Base-by-base conservation (phyloP, 2,888 invertebrate species). In the Spilosoma lubricipeda region DNA sequence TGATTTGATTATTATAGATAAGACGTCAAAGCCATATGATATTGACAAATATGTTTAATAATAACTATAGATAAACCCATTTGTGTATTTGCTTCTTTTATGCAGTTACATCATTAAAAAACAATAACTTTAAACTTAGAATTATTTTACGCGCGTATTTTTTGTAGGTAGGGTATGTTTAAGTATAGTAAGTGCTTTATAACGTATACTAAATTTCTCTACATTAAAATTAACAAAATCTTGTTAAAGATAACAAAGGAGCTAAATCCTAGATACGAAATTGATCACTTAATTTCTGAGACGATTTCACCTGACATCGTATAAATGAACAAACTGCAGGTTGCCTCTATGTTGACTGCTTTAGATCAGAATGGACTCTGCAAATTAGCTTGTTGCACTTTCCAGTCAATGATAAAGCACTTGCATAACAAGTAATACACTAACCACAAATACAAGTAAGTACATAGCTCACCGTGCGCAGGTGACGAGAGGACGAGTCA, bases 381-480 rank as follows among this genome's bases (percentile, higher is more conserved):
- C 45, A 45, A 63, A 36, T 77, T 69, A 82, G 81, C 78, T 75
- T 68, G 73, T 77, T 72, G 77, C 75, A 82, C 82, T 86, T 84
- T 86, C 82, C 77, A 83, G 70, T 76, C 77, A 83, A 81, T 83
- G 80, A 77, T 68, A 73, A 70, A 70, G 74, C 79, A 87, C 86
- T 90, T 89, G 89, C 89, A 88, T 91, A 89, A 89, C 82, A 75
- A 84, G 82, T 81, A 78, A 78, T 83, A 80, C 75, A 79, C 78
- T 72, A 18, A 80, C 78, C 72, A 80, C 70, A 70, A 78, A 74
- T 84, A 67, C 52, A 78, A 77, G 77, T 76, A 79, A 77, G 81
- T 82, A 74, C 72, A 80, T 83, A 78, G 91, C 92, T 89, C 82
- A 92, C 92, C 91, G 86, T 88, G 82, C 84, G 86, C 82, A 83